Evolutionary conservation across 1,140 invertebrate species (phyloP), one percentile per base, ranked within the genome.

Genomic region (Pseudomyrmex concolor): DNA sequence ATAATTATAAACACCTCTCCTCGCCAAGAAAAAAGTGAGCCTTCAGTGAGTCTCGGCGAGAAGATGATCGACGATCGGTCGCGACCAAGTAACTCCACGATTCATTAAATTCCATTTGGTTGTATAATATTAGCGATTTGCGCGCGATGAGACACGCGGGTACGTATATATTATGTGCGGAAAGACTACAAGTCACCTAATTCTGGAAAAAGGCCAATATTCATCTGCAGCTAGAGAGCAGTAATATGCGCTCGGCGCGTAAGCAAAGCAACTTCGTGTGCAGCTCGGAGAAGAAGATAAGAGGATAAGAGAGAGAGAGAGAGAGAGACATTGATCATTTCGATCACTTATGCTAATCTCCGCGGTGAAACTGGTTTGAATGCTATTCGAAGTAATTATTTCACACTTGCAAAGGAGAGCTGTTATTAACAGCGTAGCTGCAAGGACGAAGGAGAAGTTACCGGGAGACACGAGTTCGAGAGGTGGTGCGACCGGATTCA

Each of bases 331-430:
- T 92, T 92, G 91, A 93, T 93, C 91, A 92, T 92, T 91, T 91
- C 89, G 89, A 92, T 93, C 92, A 91, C 84, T 92, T 92, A 92
- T 92, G 92, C 90, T 92, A 91, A 92, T 92, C 87, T 59, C 73
- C 67, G 72, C 84, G 80, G 84, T 62, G 83, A 87, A 92, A 92
- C 92, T 91, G 91, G 91, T 92, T 93, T 92, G 82, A 73, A 90
- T 87, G 77, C 88, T 87, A 87, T 89, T 86, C 85, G 70, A 87
- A 91, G 89, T 93, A 93, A 93, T 93, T 93, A 93, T 93, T 93
- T 93, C 90, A 90, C 92, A 92, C 92, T 92, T 88, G 89, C 89
- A 83, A 91, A 90, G 89, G 90, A 89, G 89, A 89, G 89, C 86
- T 86, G 90, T 91, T 92, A 92, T 91, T 91, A 91, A 89, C 89